Evolutionary conservation across 2,797 vertebrate genomes (phyloP), one percentile per base, ranked within the genome.

Genomic region (Pseudocheirus occidentalis): DNA sequence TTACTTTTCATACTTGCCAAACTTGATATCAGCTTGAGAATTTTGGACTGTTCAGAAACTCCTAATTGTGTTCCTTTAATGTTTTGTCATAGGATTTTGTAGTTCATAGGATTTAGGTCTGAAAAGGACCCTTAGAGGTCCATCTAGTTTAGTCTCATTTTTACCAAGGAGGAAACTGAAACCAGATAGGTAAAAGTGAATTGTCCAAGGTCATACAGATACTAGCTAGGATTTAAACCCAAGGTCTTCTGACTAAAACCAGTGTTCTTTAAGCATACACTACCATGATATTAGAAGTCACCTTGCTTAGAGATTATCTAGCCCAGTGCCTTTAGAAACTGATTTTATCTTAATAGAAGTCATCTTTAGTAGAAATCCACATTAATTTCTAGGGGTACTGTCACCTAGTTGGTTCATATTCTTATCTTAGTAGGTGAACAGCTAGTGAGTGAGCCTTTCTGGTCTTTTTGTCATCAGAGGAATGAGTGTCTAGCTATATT

Each of bases 41-140:
- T 96, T 90, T 53, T 90, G 27, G 28, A 27, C 31, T 90, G 95
- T 95, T 94, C 55, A 93, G 0, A 87, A 95, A 92, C 94, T 97
- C 92, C 96, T 97, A 91, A 93, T 93, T 95, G 92, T 97, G 89
- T 96, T 66, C 95, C 91, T 95, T 93, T 97, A 96, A 92, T 96
- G 94, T 96, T 97, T 97, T 95, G 40, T 97, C 95, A 28, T 81
- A 81, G 66, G 21, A 73, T 54, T 54, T 54, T 54, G 40, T 40
- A 40, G 3, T 46, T 87, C 3, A 27, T 87, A 50, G 40, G 40
- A 87, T 87, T 46, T 46, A 87, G 40, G 50, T 87, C 40, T 50
- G 40, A 50, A 87, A 87, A 46, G 40, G 40, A 50, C 10, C 40
- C 21, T 87, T 46, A 87, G 40, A 87, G 21, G 40, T 87, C 40